phyloP scores from a whole-genome alignment of 2,113 vertebrate genomes.

The Acanthochromis polyacanthus region DNA sequence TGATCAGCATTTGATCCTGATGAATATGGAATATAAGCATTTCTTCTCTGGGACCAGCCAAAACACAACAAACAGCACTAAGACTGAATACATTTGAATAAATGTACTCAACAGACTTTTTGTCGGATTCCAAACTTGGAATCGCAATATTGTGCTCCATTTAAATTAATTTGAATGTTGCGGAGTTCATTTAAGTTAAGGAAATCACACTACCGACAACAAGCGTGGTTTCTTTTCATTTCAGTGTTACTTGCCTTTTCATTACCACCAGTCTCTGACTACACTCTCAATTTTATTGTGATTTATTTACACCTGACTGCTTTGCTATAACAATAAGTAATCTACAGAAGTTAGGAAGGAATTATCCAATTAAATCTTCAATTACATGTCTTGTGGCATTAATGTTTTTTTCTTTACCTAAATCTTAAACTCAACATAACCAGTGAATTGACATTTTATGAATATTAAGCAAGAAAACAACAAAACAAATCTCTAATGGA shows the following conservation, averaged over 20 bases:
- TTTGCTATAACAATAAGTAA: not conserved
- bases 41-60: constrained; percentile 32
- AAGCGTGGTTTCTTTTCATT: not conserved
- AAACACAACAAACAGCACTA: constrained; percentile 24
- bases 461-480: not conserved
- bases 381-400: not conserved
- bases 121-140: constrained; percentile 9
- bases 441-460: not conserved
- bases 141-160: constrained; percentile 3
- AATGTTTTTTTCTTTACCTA: not conserved
- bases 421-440: not conserved
- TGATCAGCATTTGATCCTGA: constrained; percentile 25
- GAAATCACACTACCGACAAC: not conserved
- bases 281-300: not conserved
- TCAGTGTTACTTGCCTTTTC: not conserved
- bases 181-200: not conserved
- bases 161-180: constrained; percentile 14
- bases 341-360: not conserved
- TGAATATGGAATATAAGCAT: constrained; percentile 53
- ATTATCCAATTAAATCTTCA: not conserved
- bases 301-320: not conserved
- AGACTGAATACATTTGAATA: constrained; percentile 47
- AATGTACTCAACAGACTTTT: constrained; percentile 27
- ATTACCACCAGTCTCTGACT: not conserved
- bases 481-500: not conserved